Base-by-base conservation (phyloP, 1,140 invertebrate species). In the Lepidurus apus region DNA sequence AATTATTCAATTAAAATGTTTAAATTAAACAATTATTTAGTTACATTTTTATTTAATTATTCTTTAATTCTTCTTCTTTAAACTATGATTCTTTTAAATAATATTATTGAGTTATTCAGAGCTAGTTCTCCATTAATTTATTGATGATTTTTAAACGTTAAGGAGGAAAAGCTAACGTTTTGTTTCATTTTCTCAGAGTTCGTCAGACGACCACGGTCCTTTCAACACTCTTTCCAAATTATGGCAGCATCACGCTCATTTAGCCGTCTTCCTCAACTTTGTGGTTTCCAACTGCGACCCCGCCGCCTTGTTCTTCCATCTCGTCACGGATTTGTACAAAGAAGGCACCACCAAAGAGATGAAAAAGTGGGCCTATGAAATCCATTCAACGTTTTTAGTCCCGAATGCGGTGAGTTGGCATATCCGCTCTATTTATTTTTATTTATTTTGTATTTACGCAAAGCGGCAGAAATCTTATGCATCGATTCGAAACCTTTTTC, bases 361-460 rank as follows among this genome's bases (percentile, higher is more conserved):
- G 90, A 90, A 93, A 78, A 95, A 96, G 85, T 98, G 96, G 96
- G 96, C 96, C 43, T 98, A 98, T 87, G 96, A 98, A 88, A 96
- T 98, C 83, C 95, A 97, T 86, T 98, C 96, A 77, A 96, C 93
- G 83, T 98, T 98, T 87, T 87, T 98, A 79, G 93, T 96, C 82
- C 94, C 95, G 82, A 91, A 91, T 83, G 95, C 95, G 81, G 93
- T 90, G 85, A 87, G 88, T 88, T 79, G 45, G 6, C 10, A 13
- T 81, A 47, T 78, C 74, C 45, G 65, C 11, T 45, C 9, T 34
- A 76, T 42, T 80, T 80, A 26, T 26, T 26, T 26, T 1, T 26
- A 26, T 77, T 45, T 17, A 26, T 77, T 45, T 17, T 53, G 21
- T 43, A 47, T 78, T 74, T 73, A 42, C 73, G 10, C 24, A 74